A percentile compares a stretch with the other conserved stretches of the same genome.
These are phyloP conservation scores for western clawed frog (Xenopus tropicalis) DNA, from an alignment of 2,113 vertebrate genomes.

Conservation along the genomic window DNA sequence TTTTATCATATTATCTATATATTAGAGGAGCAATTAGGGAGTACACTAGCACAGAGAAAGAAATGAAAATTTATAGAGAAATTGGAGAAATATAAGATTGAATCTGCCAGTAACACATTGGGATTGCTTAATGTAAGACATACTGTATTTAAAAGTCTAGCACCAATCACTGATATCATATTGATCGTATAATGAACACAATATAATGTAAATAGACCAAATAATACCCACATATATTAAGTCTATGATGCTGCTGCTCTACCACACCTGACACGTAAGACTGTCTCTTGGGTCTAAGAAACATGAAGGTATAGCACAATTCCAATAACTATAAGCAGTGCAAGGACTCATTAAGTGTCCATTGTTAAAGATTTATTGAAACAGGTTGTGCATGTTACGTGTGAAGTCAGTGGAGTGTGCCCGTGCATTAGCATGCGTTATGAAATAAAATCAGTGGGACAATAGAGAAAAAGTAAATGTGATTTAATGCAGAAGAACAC, in stretches of 20 bases:
- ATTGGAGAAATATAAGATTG: too few relatives aligned
- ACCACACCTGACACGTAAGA: too few relatives aligned
- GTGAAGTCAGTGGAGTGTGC: neutral
- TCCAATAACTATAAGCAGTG: neutral
- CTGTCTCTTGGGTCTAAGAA: neutral
- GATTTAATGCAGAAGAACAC: conserved; percentile 32
- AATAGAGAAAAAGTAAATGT: conserved; percentile 12
- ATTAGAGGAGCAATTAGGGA: too few relatives aligned
- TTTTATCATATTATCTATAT: too few relatives aligned
- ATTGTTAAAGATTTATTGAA: neutral
- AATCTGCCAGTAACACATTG: too few relatives aligned
- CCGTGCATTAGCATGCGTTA: conserved; percentile 7
- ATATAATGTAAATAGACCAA: neutral
- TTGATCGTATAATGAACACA: neutral
- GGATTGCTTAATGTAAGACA: too few relatives aligned
- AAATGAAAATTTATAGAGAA: too few relatives aligned
- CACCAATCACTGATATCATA: neutral
- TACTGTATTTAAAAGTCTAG: too few relatives aligned
- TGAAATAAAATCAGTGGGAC: conserved; percentile 17
- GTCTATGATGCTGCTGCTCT: too few relatives aligned
- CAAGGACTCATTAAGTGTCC: neutral
- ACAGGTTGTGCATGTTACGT: neutral
- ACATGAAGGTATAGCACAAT: neutral
- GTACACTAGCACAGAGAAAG: too few relatives aligned
- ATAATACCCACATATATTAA: too few relatives aligned